Percentiles rank a stretch among this genome's conserved stretches.
Evolutionary conservation across 2,797 vertebrate species (phyloP).

Genomic region (Morus bassanus): DNA sequence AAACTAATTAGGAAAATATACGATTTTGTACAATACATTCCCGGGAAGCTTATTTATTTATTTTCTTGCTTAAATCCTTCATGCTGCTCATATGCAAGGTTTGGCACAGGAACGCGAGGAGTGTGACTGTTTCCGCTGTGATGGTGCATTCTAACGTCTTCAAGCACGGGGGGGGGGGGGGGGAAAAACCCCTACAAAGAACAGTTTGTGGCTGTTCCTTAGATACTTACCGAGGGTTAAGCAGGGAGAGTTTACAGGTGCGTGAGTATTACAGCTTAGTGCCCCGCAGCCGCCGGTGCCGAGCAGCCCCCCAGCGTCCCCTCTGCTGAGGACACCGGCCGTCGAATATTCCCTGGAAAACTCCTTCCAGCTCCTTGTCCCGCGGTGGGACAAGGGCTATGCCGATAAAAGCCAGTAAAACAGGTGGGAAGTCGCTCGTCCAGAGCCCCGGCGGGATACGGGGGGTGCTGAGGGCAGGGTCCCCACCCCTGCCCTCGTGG

Average conservation of each 20-base stretch:
- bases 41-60: not conserved
- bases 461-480: not conserved
- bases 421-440: fast-evolving
- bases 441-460: fast-evolving
- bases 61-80: not conserved
- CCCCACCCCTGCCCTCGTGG: fast-evolving
- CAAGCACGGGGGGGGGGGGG: not conserved
- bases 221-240: not conserved
- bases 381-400: fast-evolving
- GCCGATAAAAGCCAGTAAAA: not conserved
- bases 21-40: not conserved
- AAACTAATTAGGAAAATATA: not conserved
- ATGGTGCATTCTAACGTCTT: no score
- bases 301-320: not conserved
- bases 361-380: not conserved
- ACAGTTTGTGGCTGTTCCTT: not conserved
- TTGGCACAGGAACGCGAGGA: not conserved
- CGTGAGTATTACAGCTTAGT: fast-evolving
- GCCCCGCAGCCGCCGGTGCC: not conserved
- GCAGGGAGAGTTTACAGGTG: not conserved
- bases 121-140: not conserved
- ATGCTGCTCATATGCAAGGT: not conserved
- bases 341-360: fast-evolving
- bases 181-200: not conserved
- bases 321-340: fast-evolving